Evolutionary conservation across 2,888 invertebrate genomes (phyloP).

Genomic region (Ormia ochracea): DNA sequence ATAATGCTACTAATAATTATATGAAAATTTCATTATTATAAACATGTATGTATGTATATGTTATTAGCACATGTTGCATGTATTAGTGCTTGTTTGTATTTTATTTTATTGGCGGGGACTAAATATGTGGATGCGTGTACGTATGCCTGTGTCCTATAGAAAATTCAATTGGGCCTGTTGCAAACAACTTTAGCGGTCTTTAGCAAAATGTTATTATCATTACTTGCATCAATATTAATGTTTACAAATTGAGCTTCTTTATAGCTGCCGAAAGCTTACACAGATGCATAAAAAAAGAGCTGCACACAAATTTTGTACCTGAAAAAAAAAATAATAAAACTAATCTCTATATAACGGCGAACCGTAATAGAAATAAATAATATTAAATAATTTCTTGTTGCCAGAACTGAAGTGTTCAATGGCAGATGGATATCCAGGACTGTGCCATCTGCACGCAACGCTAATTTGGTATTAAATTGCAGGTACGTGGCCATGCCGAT

Average conservation of each 20-base stretch:
- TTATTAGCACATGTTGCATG: not conserved
- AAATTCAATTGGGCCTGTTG: conserved; percentile 54
- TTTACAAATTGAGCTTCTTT: conserved; percentile 38
- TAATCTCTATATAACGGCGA: too few relatives aligned
- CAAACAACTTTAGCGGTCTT: conserved; percentile 54
- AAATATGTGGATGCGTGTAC: not conserved
- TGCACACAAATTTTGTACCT: too few relatives aligned
- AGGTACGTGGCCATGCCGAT: too few relatives aligned
- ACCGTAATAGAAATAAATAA: too few relatives aligned
- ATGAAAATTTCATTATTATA: conserved; percentile 40
- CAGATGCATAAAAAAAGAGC: too few relatives aligned
- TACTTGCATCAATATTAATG: conserved; percentile 37
- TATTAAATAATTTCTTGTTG: too few relatives aligned
- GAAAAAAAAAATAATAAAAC: too few relatives aligned
- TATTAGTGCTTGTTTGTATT: not conserved
- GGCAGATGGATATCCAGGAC: too few relatives aligned
- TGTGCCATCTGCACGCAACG: too few relatives aligned
- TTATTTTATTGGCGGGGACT: not conserved
- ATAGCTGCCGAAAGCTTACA: not conserved
- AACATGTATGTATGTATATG: not conserved
- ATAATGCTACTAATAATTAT: conserved; percentile 8
- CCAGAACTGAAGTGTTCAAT: too few relatives aligned
- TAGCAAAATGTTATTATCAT: conserved; percentile 46
- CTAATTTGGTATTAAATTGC: too few relatives aligned
- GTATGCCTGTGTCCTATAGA: not conserved